Conservation (phyloP, 2,113 vertebrate genomes). For the Odontophorus gujanensis region DNA sequence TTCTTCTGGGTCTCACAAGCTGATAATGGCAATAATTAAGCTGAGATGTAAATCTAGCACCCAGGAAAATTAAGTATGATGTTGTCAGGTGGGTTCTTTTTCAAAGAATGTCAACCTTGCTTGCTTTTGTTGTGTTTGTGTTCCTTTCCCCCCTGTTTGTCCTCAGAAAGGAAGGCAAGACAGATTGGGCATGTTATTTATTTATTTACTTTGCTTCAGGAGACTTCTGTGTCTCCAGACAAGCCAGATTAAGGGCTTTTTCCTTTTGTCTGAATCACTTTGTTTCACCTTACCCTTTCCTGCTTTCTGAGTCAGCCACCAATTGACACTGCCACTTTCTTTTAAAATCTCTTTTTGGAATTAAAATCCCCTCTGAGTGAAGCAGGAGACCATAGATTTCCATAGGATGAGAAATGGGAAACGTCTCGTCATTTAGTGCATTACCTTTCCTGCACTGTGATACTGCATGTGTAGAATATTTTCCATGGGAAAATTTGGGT, state of each 20-base stretch:
- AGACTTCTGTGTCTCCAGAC: neutral
- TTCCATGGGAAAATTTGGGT: neutral
- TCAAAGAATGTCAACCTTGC: neutral
- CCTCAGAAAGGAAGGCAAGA: neutral
- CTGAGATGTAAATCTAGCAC: slow-evolving; percentile 1
- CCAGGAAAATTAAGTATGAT: neutral
- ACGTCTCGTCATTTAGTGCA: neutral
- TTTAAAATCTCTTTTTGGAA: neutral
- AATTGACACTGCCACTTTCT: neutral
- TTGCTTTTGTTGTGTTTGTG: neutral
- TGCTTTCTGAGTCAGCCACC: neutral
- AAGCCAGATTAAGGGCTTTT: neutral
- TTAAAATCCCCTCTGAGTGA: neutral
- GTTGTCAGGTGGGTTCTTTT: neutral
- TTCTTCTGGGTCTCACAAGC: neutral
- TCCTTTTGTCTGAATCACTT: neutral
- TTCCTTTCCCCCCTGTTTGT: neutral
- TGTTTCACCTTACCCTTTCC: neutral
- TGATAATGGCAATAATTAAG: neutral
- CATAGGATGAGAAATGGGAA: neutral
- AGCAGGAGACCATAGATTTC: neutral
- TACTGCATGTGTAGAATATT: neutral
- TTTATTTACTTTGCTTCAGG: neutral
- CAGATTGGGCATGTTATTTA: neutral
- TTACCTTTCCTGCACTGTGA: neutral